Conservation (phyloP, 2,797 vertebrate genomes). For the Crenichthys baileyi region DNA sequence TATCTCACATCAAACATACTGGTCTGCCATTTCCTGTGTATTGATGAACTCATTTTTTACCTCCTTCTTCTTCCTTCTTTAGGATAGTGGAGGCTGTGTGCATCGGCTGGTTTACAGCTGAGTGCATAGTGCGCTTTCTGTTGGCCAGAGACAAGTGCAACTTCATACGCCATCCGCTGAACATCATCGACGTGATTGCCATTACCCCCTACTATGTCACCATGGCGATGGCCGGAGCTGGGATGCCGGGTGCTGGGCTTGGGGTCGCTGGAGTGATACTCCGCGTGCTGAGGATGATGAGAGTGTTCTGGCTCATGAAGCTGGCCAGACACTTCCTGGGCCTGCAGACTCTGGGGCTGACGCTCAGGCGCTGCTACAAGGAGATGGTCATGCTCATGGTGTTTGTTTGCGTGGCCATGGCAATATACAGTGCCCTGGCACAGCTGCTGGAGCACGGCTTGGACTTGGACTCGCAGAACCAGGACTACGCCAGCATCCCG, state of each 20-base stretch:
- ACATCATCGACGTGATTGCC: constrained; percentile 96
- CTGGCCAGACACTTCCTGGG: constrained; percentile 98
- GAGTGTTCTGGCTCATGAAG: constrained; percentile 99
- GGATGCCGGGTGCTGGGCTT: constrained; percentile 86
- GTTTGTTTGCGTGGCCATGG: constrained; percentile 98
- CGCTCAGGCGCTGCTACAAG: constrained; percentile 94
- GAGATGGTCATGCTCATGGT: constrained; percentile 99
- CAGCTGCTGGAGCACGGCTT: constrained; percentile 97
- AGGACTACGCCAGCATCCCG: constrained; percentile 96
- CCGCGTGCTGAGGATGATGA: constrained; percentile 97
- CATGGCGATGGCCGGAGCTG: constrained; percentile 91
- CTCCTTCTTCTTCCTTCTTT: constrained; percentile 47
- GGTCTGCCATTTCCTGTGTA: constrained; percentile 63
- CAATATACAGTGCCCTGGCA: constrained; percentile 98
- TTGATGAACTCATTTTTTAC: constrained; percentile 38
- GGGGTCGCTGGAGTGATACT: constrained; percentile 95
- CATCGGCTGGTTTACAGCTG: constrained; percentile 99
- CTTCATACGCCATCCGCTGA: constrained; percentile 95
- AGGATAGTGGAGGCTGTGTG: constrained; percentile 99
- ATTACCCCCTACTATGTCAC: constrained; percentile 98
- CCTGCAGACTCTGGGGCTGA: constrained; percentile 96
- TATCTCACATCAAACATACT: constrained; percentile 34
- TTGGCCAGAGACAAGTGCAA: constrained; percentile 96
- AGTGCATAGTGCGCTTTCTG: constrained; percentile 96
- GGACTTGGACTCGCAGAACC: constrained; percentile 91